Percentiles rank a stretch among this genome's conserved stretches.
Evolutionary conservation across 2,797 vertebrate species (phyloP).

Genomic region (Sylvilagus floridanus): DNA sequence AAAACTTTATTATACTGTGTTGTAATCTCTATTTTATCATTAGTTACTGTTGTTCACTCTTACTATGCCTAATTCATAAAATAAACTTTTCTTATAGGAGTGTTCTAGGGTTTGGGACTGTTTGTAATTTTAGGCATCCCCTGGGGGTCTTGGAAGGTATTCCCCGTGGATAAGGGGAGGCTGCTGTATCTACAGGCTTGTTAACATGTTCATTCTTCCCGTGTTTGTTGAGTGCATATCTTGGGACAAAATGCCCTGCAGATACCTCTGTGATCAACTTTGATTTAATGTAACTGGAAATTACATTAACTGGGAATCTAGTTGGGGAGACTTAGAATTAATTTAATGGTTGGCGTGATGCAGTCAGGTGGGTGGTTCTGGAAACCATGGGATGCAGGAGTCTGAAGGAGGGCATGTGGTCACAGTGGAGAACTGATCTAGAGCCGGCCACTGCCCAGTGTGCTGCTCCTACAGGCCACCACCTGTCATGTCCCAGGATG

Average conservation of each 20-base stretch:
- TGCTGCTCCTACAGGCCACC: not conserved
- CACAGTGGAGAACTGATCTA: not conserved
- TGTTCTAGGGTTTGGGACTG: not conserved
- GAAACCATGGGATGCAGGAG: too few species aligned
- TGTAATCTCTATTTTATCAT: not conserved
- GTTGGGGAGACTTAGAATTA: not conserved
- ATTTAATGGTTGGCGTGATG: not conserved
- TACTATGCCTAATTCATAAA: not conserved
- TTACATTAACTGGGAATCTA: not conserved
- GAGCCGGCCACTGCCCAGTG: not conserved
- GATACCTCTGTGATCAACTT: not conserved
- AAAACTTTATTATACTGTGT: not conserved
- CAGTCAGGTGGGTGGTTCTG: not conserved
- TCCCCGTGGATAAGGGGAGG: too few species aligned
- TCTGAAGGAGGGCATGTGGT: not conserved
- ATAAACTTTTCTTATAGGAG: not conserved
- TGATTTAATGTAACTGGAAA: not conserved
- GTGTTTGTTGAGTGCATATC: not conserved
- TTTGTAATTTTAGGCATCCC: too few species aligned
- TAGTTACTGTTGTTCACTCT: not conserved
- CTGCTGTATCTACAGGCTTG: not conserved
- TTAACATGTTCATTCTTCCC: conserved; percentile 1
- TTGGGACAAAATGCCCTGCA: not conserved
- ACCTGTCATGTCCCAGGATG: accelerated
- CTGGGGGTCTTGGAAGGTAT: not conserved